Conservation (phyloP, 2,888 invertebrate genomes). For the Himalopsyche tibetana region DNA sequence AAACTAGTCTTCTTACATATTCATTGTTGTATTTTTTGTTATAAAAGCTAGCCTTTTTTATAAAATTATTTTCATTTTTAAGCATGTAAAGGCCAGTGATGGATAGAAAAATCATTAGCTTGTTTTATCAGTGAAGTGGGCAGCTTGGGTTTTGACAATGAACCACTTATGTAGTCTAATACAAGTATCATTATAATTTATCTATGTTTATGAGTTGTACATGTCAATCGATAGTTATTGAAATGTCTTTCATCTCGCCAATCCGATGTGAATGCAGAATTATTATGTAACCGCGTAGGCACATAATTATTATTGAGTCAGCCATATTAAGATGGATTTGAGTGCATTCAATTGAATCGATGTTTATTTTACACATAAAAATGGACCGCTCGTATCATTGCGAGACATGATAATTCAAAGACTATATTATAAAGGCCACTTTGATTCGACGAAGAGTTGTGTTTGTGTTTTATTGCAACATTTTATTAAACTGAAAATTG, state of each 20-base stretch:
- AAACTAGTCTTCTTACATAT: too few species aligned
- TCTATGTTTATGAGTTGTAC: too few species aligned
- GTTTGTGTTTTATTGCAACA: not conserved
- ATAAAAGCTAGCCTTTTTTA: too few species aligned
- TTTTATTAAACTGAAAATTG: too few species aligned
- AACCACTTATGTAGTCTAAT: too few species aligned
- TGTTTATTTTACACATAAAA: slow-evolving; percentile 34
- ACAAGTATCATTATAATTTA: too few species aligned
- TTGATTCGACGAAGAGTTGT: not conserved
- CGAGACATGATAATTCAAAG: not conserved
- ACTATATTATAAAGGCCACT: not conserved
- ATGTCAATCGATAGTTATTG: not conserved
- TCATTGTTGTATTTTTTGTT: too few species aligned
- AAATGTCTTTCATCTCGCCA: slow-evolving; percentile 25
- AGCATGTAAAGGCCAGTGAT: too few species aligned
- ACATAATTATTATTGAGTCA: slow-evolving; percentile 17
- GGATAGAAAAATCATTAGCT: too few species aligned
- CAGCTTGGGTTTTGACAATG: too few species aligned
- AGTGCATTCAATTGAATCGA: slow-evolving; percentile 10
- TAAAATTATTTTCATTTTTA: too few species aligned
- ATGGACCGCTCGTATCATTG: not conserved
- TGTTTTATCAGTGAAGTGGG: too few species aligned
- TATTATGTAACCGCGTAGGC: slow-evolving; percentile 26
- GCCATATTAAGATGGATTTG: slow-evolving; percentile 5
- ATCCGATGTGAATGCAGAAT: not conserved